phyloP scores from a whole-genome alignment of 64 coral and sea anemone species.

The Stichodactyla helianthus region DNA sequence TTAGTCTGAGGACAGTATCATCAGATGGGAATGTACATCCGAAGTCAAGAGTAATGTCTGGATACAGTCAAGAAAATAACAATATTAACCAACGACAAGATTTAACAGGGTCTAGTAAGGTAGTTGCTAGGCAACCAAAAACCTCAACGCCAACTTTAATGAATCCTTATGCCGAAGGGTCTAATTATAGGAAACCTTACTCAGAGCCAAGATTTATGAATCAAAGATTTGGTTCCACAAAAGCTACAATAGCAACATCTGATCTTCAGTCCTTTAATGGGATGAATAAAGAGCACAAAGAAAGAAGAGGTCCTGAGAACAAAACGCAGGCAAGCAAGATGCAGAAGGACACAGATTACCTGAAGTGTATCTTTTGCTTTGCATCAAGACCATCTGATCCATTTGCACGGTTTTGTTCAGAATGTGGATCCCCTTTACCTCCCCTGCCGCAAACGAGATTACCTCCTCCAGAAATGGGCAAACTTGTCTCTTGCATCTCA shows the following conservation, averaged over 20 bases:
- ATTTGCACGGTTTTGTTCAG: conserved; percentile 82
- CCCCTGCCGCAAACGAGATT: conserved; percentile 67
- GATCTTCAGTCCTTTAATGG: conserved; percentile 33
- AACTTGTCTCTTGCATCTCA: conserved; percentile 85
- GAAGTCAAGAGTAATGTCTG: conserved; percentile 12
- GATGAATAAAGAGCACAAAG: conserved; percentile 43
- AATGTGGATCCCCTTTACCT: conserved; percentile 89
- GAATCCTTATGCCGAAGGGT: conserved; percentile 42
- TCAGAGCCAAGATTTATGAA: conserved; percentile 72
- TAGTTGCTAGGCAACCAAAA: not conserved
- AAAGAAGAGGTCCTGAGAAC: conserved; percentile 44
- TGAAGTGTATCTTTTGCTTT: conserved; percentile 95
- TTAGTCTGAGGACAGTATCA: conserved; percentile 41
- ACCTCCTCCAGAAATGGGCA: conserved; percentile 75
- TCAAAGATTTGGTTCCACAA: conserved; percentile 71
- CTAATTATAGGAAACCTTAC: conserved; percentile 60
- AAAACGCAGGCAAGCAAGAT: conserved; percentile 47
- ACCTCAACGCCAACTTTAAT: conserved; percentile 31
- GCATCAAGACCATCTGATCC: conserved; percentile 91
- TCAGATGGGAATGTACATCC: conserved; percentile 48
- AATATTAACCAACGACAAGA: not conserved
- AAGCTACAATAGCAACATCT: conserved; percentile 47
- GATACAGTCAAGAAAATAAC: conserved; percentile 49
- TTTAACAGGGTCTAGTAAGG: conserved; percentile 22
- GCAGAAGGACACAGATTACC: conserved; percentile 81